Percentiles rank a stretch among this genome's conserved stretches.
Evolutionary conservation across 2,888 invertebrate genomes (phyloP).

Genomic region (Taenaris catops): DNA sequence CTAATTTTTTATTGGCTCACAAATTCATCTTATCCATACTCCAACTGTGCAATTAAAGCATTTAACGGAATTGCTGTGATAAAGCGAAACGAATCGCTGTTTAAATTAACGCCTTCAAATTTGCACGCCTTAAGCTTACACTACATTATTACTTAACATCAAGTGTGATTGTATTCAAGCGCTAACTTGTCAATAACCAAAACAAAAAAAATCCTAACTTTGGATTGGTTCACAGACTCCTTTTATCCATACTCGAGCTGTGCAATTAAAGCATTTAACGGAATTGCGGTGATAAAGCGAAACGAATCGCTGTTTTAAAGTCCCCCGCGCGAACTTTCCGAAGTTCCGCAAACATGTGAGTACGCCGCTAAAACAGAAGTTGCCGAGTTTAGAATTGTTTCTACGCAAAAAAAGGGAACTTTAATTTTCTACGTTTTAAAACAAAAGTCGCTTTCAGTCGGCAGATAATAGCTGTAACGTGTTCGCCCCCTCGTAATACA

Average conservation of each 20-base stretch:
- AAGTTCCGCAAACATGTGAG: slow-evolving; percentile 74
- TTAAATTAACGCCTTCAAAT: too few relatives aligned
- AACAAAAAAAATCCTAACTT: too few relatives aligned
- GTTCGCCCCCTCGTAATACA: slow-evolving; percentile 36
- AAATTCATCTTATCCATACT: neutral
- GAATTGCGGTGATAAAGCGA: slow-evolving; percentile 51
- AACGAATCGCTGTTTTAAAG: slow-evolving; percentile 58
- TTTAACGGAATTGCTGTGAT: slow-evolving; percentile 47
- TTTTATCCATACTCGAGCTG: slow-evolving; percentile 2
- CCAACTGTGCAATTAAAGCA: slow-evolving; percentile 52
- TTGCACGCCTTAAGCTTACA: too few relatives aligned
- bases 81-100: slow-evolving; percentile 56
- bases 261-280: slow-evolving; percentile 61
- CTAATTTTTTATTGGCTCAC: too few relatives aligned
- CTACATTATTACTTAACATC: too few relatives aligned
- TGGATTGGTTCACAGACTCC: neutral
- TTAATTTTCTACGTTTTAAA: slow-evolving; percentile 74
- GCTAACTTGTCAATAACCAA: too few relatives aligned
- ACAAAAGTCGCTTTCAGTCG: slow-evolving; percentile 55
- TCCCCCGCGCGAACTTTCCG: slow-evolving; percentile 59
- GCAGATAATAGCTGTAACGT: slow-evolving; percentile 65
- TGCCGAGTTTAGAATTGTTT: slow-evolving; percentile 72
- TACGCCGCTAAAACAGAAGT: slow-evolving; percentile 74
- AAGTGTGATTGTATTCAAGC: too few relatives aligned
- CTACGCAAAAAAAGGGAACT: slow-evolving; percentile 67